Base-by-base conservation (phyloP, 2,888 invertebrate species). In the Ennomos quercinarius region DNA sequence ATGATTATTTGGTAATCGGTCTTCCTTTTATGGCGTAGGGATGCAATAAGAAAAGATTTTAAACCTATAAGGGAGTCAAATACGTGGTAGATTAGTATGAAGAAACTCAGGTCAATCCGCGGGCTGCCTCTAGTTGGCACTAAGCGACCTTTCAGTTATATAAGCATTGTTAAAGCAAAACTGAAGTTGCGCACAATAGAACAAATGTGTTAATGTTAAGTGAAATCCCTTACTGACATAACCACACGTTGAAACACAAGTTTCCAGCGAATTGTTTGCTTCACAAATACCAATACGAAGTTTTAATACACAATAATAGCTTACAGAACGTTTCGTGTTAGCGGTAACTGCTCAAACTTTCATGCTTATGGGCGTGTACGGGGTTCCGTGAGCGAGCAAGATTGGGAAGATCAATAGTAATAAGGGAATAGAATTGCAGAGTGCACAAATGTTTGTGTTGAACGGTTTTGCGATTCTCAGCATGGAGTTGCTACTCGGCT, bases 281-380 rank as follows among this genome's bases (percentile, higher is more conserved):
- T 41, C 56, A 54, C 66, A 67, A 66, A 68, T 64, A 66, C 66
- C 61, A 53, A 63, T 59, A 53, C 61, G 57, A 66, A 68, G 63
- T 64, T 68, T 64, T 63, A 63, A 64, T 68, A 67, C 60, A 61
- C 64, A 63, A 63, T 61, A 68, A 66, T 67, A 62, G 63, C 63
- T 63, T 56, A 51, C 46, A 63, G 43, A 64, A 63, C 58, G 61
- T 68, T 57, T 61, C 61, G 54, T 57, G 66, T 55, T 57, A 56
- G 58, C 57, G 53, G 59, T 51, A 57, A 53, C 59, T 55, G 68
- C 13, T 50, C 57, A 68, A 60, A 64, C 61, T 66, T 67, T 66
- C 61, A 64, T 57, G 46, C 12, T 44, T 47, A 48, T 10, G 13
- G 46, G 51, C 46, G 48, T 17, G 38, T 27, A 27, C 34, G 39